Percentiles rank a stretch among this genome's conserved stretches.
Evolutionary conservation across 1,140 invertebrate species (phyloP).

Genomic region (Eumeta japonica): DNA sequence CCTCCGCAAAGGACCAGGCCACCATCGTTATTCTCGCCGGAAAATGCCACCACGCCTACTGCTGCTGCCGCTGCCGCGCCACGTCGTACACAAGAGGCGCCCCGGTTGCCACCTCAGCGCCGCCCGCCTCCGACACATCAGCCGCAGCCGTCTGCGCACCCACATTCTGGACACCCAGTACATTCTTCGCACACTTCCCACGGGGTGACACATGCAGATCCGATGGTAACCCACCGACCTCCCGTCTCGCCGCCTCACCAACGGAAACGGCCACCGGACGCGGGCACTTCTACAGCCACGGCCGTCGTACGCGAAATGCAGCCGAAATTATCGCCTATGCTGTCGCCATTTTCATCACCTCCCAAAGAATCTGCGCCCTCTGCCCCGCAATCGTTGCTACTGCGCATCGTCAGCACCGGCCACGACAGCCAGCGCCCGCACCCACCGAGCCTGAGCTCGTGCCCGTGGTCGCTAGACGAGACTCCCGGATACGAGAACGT

Average conservation of each 20-base stretch:
- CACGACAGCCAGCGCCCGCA: constrained; percentile 20
- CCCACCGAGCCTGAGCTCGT: constrained; percentile 28
- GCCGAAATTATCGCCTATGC: constrained; percentile 30
- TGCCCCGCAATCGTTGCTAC: too few relatives aligned
- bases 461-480: constrained; percentile 47
- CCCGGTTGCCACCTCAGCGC: constrained; percentile 8
- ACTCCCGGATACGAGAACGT: constrained; percentile 45
- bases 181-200: not conserved
- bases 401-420: constrained; percentile 8
- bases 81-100: constrained; percentile 21
- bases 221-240: not conserved
- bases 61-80: constrained; percentile 26
- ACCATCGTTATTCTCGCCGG: constrained; percentile 42
- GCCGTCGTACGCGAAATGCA: constrained; percentile 40
- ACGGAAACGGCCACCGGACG: constrained; percentile 29
- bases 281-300: too few relatives aligned
- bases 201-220: not conserved
- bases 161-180: not conserved
- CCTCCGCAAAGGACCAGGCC: constrained; percentile 34
- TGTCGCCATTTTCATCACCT: constrained; percentile 47
- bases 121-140: not conserved
- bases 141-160: not conserved
- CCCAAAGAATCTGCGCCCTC: too few relatives aligned
- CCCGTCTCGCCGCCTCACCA: constrained; percentile 2
- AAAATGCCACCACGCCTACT: constrained; percentile 33